Conservation (phyloP, 2,888 invertebrate genomes). For the Matsumyia berberina region DNA sequence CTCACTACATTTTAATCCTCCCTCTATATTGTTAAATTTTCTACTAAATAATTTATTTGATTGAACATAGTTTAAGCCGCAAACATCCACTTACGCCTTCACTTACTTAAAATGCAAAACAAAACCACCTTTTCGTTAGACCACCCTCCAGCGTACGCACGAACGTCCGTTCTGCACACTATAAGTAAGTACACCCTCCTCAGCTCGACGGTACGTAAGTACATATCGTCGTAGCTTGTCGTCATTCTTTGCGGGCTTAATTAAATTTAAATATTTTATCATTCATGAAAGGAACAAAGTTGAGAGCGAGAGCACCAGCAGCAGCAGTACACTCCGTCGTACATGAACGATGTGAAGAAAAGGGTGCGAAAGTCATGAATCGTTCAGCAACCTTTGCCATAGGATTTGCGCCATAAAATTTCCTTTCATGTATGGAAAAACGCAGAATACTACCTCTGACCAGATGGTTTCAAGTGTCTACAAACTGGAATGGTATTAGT, state of each 20-base stretch:
- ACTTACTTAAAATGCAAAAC: slow-evolving; percentile 68
- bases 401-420: slow-evolving; percentile 70
- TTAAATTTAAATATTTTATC: slow-evolving; percentile 85
- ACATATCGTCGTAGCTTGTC: slow-evolving; percentile 44
- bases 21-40: slow-evolving; percentile 43
- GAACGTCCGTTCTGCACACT: slow-evolving; percentile 52
- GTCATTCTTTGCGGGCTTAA: slow-evolving; percentile 81
- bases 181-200: slow-evolving; percentile 9
- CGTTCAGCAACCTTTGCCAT: slow-evolving; percentile 73
- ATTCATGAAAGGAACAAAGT: slow-evolving; percentile 79
- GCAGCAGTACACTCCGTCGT: neutral
- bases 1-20: slow-evolving; percentile 52
- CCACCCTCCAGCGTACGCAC: slow-evolving; percentile 66
- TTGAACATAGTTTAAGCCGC: slow-evolving; percentile 52
- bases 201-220: neutral
- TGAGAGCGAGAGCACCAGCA: slow-evolving; percentile 12
- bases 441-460: slow-evolving; percentile 64
- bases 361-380: slow-evolving; percentile 76
- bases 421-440: slow-evolving; percentile 50
- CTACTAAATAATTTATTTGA: slow-evolving; percentile 66
- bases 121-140: slow-evolving; percentile 53
- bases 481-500: slow-evolving; percentile 15
- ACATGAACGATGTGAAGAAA: slow-evolving; percentile 58
- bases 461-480: slow-evolving; percentile 63
- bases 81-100: slow-evolving; percentile 41